Percentiles rank a stretch among this genome's conserved stretches.
phyloP scores from a whole-genome alignment of 2,797 vertebrate species.

The Phalanger gymnotis region DNA sequence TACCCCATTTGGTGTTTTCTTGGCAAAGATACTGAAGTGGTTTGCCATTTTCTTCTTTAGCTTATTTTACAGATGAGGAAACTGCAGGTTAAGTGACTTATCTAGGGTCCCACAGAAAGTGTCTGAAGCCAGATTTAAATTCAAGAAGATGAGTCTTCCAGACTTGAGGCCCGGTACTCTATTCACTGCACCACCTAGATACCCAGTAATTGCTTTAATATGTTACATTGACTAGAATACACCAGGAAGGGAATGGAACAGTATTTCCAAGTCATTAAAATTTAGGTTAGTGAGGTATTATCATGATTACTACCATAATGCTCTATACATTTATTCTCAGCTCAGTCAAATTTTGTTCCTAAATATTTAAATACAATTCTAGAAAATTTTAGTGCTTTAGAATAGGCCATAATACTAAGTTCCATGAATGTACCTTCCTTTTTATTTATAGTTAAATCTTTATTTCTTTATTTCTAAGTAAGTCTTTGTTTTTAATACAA shows the following conservation, averaged over 20 bases:
- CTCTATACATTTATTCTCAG: background rate
- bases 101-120: background rate
- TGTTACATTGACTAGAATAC: background rate
- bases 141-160: background rate
- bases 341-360: background rate
- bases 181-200: background rate
- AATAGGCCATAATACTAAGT: background rate
- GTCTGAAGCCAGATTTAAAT: background rate
- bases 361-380: background rate
- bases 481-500: background rate
- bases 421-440: background rate
- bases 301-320: background rate
- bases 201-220: background rate
- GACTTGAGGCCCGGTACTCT: background rate
- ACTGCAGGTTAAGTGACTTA: background rate
- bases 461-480: background rate
- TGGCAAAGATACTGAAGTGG: background rate
- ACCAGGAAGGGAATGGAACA: background rate
- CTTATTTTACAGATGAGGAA: background rate
- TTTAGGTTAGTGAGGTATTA: background rate
- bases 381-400: background rate
- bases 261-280: background rate
- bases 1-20: background rate
- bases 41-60: background rate
- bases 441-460: background rate